phyloP scores from a whole-genome alignment of 2,888 invertebrate genomes.

The Meandrusa payeni region DNA sequence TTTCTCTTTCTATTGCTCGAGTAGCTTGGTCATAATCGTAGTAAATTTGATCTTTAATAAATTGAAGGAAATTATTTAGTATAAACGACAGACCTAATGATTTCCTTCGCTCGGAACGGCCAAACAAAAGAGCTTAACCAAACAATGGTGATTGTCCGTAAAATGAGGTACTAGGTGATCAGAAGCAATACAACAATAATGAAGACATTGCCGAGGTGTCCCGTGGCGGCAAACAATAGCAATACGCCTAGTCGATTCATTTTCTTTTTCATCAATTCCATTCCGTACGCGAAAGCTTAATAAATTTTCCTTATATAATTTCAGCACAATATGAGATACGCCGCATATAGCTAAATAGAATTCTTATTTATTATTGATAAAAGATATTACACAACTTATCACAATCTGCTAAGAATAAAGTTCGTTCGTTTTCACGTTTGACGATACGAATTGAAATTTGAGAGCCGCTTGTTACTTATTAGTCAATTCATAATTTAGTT shows the following conservation, averaged over 20 bases:
- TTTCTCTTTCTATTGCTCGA: too few species aligned
- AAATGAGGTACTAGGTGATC: constrained; percentile 38
- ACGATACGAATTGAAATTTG: too few species aligned
- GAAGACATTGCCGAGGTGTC: constrained; percentile 58
- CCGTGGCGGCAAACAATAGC: constrained; percentile 60
- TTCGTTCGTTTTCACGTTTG: too few species aligned
- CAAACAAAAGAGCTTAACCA: constrained; percentile 37
- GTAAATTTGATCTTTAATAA: too few species aligned
- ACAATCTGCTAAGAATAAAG: too few species aligned
- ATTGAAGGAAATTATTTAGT: too few species aligned
- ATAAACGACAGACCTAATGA: constrained; percentile 3
- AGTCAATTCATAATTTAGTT: too few species aligned
- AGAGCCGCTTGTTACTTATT: too few species aligned
- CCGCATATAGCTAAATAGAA: background rate
- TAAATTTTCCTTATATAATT: constrained; percentile 25
- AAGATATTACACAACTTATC: too few species aligned
- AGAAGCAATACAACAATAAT: constrained; percentile 38
- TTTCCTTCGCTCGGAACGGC: background rate
- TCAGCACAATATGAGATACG: constrained; percentile 2
- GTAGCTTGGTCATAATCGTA: too few species aligned
- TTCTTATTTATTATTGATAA: background rate
- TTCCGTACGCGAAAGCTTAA: constrained; percentile 26
- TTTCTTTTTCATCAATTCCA: constrained; percentile 62
- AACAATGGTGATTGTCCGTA: constrained; percentile 65
- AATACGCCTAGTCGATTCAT: constrained; percentile 54